Evolutionary conservation across 2,797 vertebrate genomes (phyloP).

Genomic region (Leucoraja ocellata): DNA sequence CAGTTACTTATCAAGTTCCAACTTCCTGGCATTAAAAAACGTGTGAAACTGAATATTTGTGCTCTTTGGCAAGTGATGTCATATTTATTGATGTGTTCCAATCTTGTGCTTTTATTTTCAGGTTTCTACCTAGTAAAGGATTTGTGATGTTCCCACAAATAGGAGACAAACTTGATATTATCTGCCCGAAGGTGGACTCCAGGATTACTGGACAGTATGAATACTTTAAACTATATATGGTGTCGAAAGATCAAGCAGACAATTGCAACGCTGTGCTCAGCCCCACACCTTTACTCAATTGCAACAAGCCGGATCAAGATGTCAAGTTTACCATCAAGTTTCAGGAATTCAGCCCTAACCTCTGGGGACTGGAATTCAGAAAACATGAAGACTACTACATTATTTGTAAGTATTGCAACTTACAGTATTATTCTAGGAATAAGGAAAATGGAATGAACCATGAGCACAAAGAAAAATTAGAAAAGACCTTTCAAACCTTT

Average conservation of each 20-base stretch:
- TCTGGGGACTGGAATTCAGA: conserved; percentile 97
- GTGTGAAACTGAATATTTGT: not conserved
- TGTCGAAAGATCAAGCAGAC: conserved; percentile 88
- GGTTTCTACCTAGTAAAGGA: conserved; percentile 89
- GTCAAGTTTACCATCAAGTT: conserved; percentile 99
- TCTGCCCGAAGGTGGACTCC: conserved; percentile 91
- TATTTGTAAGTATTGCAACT: conserved; percentile 82
- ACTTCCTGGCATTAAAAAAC: not conserved
- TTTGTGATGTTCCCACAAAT: conserved; percentile 95
- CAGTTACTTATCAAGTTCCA: not conserved
- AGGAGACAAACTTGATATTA: conserved; percentile 98
- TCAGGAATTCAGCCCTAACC: conserved; percentile 96
- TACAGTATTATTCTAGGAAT: not conserved
- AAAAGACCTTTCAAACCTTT: not conserved
- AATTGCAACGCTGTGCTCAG: conserved; percentile 91
- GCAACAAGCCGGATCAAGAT: conserved; percentile 92
- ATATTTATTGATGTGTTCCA: conserved; percentile 26
- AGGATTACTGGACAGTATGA: conserved; percentile 79
- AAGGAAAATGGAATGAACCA: not conserved
- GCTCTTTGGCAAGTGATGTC: conserved; percentile 44
- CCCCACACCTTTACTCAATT: conserved; percentile 92
- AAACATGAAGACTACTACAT: conserved; percentile 93
- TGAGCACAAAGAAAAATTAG: not conserved
- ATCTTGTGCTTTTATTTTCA: conserved; percentile 54
- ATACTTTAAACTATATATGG: conserved; percentile 97